Evolutionary conservation across 2,797 vertebrate genomes (phyloP), one percentile per base, ranked within the genome.

Genomic region (Bucorvus abyssinicus): DNA sequence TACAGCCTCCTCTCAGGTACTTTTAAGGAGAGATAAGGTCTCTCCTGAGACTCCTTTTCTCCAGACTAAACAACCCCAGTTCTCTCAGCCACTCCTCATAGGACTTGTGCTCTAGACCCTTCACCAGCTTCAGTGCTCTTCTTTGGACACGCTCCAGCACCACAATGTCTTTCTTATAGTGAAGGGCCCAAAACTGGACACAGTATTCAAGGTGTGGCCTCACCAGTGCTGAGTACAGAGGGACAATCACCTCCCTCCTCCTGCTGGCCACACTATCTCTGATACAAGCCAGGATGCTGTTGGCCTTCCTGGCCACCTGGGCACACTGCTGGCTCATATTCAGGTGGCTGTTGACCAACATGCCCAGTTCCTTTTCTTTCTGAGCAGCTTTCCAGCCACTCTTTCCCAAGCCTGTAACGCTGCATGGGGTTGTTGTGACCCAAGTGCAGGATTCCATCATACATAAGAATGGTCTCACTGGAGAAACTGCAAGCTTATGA

Each of bases 161-260:
- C 6, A 22, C 49, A 23, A 13, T 23, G 67, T 15, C 17, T 0
- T 38, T 29, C 27, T 3, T 38, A 19, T 32, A 30, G 36, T 14
- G 27, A 70, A 29, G 21, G 5, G 4, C 29, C 32, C 50, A 40
- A 53, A 53, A 53, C 36, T 42, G 68, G 32, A 40, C 50, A 18
- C 16, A 40, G 10, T 13, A 40, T 3, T 32, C 0, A 36, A 32
- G 7, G 29, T 53, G 15, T 1, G 2, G 15, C 14, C 27, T 53
- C 21, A 71, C 26, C 40, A 57, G 32, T 29, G 32, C 70, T 6
- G 24, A 56, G 24, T 57, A 57, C 40, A 57, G 40, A 13, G 34
- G n/a, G 9, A 50, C 7, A 5, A 36, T 56, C 52, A 20, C 30
- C 12, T 21, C 23, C 24, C 40, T 34, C 15, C 6, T 57, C 40